A percentile compares a stretch with the other conserved stretches of the same genome.
These are phyloP conservation scores for Numida meleagris DNA, from an alignment of 2,113 vertebrate genomes.

Conservation along the genomic window DNA sequence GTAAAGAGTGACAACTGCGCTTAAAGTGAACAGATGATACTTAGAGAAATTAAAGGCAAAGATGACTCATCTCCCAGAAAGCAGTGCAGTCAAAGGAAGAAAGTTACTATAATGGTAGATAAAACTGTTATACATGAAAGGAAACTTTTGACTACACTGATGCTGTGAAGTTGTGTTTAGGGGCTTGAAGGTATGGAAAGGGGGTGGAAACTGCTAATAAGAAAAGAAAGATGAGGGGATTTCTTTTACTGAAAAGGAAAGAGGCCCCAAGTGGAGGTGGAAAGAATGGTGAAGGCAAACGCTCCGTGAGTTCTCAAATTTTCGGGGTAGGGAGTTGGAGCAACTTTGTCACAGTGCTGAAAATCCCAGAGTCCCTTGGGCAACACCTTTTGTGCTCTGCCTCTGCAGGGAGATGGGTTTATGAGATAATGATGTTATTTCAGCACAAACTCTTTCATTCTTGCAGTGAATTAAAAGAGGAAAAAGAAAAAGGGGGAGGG, in stretches of 20 bases:
- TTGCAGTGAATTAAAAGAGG: constrained; percentile 45
- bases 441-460: constrained; percentile 45
- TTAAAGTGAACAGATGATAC: neutral
- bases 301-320: neutral
- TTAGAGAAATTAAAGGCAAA: constrained; percentile 14
- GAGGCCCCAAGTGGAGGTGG: neutral
- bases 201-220: neutral
- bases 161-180: constrained; percentile 20
- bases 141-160: neutral
- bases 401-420: constrained; percentile 1
- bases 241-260: neutral
- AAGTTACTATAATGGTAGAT: constrained; percentile 2
- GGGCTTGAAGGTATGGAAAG: neutral
- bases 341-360: neutral
- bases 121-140: constrained; percentile 10
- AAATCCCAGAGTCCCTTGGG: constrained; percentile 31
- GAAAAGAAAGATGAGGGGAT: neutral
- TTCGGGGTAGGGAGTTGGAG: neutral
- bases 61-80: neutral
- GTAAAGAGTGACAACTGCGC: neutral
- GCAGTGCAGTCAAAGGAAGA: neutral
- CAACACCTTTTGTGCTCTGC: neutral
- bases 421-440: constrained; percentile 71
- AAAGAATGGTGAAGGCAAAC: neutral
- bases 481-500: neutral